Evolutionary conservation across 2,888 invertebrate species (phyloP), one percentile per base, ranked within the genome.

Genomic region (Papilio elwesi): DNA sequence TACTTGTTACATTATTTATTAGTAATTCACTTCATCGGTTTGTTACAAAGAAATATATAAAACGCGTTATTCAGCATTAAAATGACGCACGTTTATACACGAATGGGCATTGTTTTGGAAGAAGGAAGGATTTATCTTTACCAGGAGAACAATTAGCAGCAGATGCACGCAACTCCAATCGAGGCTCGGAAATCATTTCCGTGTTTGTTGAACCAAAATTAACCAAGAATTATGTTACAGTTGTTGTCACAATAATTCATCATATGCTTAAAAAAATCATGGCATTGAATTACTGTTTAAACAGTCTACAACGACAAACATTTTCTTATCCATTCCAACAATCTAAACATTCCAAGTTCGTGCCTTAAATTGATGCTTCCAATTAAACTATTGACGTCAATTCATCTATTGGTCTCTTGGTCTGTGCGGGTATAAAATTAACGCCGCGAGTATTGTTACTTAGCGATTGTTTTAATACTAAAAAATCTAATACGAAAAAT

Each of bases 111-210:
- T 59, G 62, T 71, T 66, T 49, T 36, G 43, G 26, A 71, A 26
- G 43, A 16, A 70, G 70, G 70, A 71, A 66, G 71, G 57, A 71
- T 71, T 62, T 4, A 36, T 59, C 12, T 49, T 52, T 48, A 55
- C 9, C 9, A 6, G 8, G 9, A 66, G 5, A 59, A 62, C 59
- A 70, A 70, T 65, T 66, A 43, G n/a, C 3, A n/a, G n/a, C 49
- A 55, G 6, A 51, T 43, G 15, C 71, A 59, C 49, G 66, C 66
- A 48, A 68, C 38, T n/a, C n/a, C 13, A 6, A 51, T 57, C 43
- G 13, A 26, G 9, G 1, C 11, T 16, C 49, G 64, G 55, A 49
- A 65, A 26, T 38, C 12, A 38, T 16, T 38, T 63, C 12, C 11
- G 36, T 59, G 51, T 70, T 43, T 16, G 13, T 26, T 26, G 26